Evolutionary conservation across 2,113 vertebrate genomes (phyloP), one percentile per base, ranked within the genome.

Genomic region (Miniopterus natalensis): DNA sequence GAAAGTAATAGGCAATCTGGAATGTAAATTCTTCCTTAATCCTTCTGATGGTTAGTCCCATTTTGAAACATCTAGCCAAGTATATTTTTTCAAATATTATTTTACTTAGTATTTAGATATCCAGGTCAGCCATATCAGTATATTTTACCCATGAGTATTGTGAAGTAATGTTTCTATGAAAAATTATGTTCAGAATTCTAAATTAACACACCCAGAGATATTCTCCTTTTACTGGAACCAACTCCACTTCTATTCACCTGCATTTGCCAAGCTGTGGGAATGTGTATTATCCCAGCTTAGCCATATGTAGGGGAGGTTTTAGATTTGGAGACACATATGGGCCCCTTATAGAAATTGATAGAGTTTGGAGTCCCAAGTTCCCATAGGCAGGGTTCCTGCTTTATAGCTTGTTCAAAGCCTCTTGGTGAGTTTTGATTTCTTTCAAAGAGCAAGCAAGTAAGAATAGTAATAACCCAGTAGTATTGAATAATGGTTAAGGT

Each of bases 71-170:
- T 49, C 2, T 70, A 36, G 92, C 29, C 51, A 70, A 36, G 13
- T 77, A 4, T 45, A 11, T 57, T 9, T 77, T 80, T 27, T 88
- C 53, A 71, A 47, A 53, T 78, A 71, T 23, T 91, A 21, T 29
- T 85, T 84, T 68, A 65, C 47, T 87, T 89, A 31, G 70, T 70
- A 36, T 59, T 92, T 89, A 47, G 55, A 68, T 90, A 88, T 61
- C n/a, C 8, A 90, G 27, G 18, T 59, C 23, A 74, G 71, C 29
- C 79, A n/a, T 3, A 47, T 93, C 5, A 70, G 12, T 40, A 20
- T 47, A 49, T 79, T 88, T 95, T 77, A 61, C 49, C 36, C 12
- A 1, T 85, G 53, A 57, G 10, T 94, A 29, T 53, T 77, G 8
- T 77, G 51, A 9, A 61, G 66, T 68, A 31, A n/a, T 77, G 2